These are phyloP conservation scores for Microcebus murinus DNA, from an alignment of 2,113 vertebrate species.

Conservation along the genomic window DNA sequence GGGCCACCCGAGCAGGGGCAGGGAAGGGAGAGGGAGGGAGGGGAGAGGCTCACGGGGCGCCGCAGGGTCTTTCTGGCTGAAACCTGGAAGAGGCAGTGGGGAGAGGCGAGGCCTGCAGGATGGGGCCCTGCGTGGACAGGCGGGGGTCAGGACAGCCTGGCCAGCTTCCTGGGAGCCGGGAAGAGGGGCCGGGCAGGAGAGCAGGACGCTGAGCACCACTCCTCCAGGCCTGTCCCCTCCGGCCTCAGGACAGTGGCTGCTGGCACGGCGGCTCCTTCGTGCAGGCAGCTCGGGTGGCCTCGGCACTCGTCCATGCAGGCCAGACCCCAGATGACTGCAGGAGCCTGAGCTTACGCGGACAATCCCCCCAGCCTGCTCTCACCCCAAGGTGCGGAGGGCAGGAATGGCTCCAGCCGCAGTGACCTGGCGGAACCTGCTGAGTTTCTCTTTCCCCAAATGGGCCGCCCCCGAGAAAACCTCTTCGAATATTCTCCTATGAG, in stretches of 20 bases:
- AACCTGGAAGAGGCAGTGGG: background rate
- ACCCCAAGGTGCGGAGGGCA: background rate
- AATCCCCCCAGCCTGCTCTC: background rate
- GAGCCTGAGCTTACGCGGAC: background rate
- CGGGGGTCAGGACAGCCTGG: background rate
- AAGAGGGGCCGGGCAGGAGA: background rate
- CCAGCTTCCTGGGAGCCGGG: background rate
- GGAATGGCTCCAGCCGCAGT: background rate
- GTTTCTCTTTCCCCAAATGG: background rate
- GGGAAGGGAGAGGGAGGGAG: background rate
- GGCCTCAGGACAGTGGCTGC: background rate
- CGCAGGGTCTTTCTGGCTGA: background rate
- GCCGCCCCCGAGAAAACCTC: background rate
- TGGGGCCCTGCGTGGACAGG: background rate
- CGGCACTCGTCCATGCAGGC: background rate
- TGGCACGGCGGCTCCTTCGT: background rate
- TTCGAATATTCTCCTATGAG: background rate
- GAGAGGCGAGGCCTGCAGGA: background rate
- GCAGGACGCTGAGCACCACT: background rate
- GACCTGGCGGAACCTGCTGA: background rate
- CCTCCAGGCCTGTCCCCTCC: background rate
- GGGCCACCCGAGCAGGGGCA: no score
- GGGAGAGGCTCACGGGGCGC: background rate
- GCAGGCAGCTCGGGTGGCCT: background rate
- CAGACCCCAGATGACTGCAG: background rate